These are phyloP conservation scores for Athrips mouffetella DNA, from an alignment of 2,888 invertebrate genomes.

Conservation along the genomic window DNA sequence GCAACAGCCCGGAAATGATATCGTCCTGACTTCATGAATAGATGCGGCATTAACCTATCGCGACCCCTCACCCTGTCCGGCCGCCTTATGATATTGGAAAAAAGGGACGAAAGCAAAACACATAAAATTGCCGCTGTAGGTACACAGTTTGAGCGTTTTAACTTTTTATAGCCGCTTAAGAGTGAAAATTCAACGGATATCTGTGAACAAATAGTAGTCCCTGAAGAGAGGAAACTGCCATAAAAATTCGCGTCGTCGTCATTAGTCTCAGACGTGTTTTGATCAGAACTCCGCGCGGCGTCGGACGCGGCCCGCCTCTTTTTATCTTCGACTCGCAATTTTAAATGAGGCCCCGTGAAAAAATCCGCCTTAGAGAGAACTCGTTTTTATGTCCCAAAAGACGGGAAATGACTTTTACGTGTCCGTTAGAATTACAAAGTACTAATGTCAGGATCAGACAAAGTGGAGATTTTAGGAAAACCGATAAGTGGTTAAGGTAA, in stretches of 20 bases:
- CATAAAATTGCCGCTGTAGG: slow-evolving; percentile 39
- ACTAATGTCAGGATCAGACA: slow-evolving; percentile 13
- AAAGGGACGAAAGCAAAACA: slow-evolving; percentile 35
- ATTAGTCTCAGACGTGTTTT: slow-evolving; percentile 74
- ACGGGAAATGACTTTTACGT: slow-evolving; percentile 31
- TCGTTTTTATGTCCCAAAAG: slow-evolving; percentile 45
- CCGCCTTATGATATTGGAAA: slow-evolving; percentile 8
- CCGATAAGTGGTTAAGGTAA: neutral
- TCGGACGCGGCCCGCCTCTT: slow-evolving; percentile 39
- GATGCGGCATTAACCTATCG: no score
- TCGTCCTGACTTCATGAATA: no score
- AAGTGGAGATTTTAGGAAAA: slow-evolving; percentile 7
- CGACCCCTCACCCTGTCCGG: no score
- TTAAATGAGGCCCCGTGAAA: slow-evolving; percentile 48
- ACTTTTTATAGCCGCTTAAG: slow-evolving; percentile 55
- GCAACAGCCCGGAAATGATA: no score
- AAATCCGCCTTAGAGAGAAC: slow-evolving; percentile 39
- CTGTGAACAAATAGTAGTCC: slow-evolving; percentile 61
- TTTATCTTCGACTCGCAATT: slow-evolving; percentile 53
- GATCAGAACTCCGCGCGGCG: slow-evolving; percentile 53
- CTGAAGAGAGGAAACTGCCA: slow-evolving; percentile 59
- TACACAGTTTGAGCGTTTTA: slow-evolving; percentile 46
- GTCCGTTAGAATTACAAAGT: slow-evolving; percentile 26
- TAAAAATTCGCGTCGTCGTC: slow-evolving; percentile 69
- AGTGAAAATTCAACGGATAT: slow-evolving; percentile 59